Evolutionary conservation across 1,140 invertebrate species (phyloP).

Genomic region (Bombus cullumanus): DNA sequence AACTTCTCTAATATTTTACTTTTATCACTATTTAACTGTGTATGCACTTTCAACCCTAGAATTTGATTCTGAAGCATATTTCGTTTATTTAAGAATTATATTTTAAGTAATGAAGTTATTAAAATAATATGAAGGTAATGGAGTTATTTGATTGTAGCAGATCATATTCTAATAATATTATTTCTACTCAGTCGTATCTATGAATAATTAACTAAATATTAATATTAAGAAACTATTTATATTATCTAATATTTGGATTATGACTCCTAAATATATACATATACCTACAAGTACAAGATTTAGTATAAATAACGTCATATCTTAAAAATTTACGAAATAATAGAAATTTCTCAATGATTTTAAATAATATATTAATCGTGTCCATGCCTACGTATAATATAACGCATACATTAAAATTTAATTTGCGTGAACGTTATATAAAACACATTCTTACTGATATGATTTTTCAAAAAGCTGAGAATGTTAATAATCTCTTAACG

Average conservation of each 20-base stretch:
- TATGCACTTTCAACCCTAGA: too few relatives aligned
- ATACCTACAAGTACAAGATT: neutral
- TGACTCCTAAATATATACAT: too few relatives aligned
- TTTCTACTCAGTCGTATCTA: too few relatives aligned
- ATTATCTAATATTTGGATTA: too few relatives aligned
- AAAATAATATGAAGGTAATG: neutral
- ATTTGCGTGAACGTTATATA: neutral
- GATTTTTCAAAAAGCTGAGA: neutral
- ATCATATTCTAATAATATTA: neutral
- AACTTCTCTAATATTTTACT: too few relatives aligned
- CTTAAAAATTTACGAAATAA: neutral
- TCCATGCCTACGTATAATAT: too few relatives aligned
- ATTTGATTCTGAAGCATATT: neutral
- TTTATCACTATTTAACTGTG: too few relatives aligned
- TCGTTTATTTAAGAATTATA: neutral
- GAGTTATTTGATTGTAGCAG: neutral
- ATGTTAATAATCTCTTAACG: conserved; percentile 11
- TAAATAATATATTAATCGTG: too few relatives aligned
- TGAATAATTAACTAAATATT: too few relatives aligned
- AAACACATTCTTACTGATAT: neutral
- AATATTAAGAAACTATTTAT: too few relatives aligned
- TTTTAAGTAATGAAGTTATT: neutral
- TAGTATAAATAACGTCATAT: neutral
- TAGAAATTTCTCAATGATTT: neutral
- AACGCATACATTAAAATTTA: neutral